phyloP scores from a whole-genome alignment of 2,888 invertebrate genomes.

The Lepidocyrtinus sp. region DNA sequence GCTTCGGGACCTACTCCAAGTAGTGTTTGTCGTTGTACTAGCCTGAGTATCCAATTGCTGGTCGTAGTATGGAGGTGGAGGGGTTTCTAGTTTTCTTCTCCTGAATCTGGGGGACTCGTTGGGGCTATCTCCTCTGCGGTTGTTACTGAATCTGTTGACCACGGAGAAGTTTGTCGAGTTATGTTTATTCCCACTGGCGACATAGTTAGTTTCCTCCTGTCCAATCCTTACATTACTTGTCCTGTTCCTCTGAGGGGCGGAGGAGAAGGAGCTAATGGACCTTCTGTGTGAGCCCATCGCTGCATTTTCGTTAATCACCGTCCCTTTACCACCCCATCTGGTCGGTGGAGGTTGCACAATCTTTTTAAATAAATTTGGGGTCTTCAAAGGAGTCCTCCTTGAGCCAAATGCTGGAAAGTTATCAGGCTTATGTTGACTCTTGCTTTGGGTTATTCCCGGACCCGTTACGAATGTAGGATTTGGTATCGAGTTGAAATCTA shows the following conservation, averaged over 20 bases:
- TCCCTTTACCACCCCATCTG: no score
- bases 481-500: conserved; percentile 34
- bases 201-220: neutral
- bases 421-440: neutral
- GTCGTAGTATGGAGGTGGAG: no score
- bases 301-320: no score
- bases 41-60: no score
- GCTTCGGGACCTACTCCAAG: neutral
- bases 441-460: neutral
- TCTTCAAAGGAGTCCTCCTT: neutral
- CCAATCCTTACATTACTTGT: neutral
- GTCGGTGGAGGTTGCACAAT: conserved; percentile 33
- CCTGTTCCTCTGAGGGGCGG: neutral
- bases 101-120: neutral
- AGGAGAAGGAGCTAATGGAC: neutral
- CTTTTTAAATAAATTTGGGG: conserved; percentile 17
- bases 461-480: conserved; percentile 38
- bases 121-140: neutral
- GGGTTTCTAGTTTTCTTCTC: no score
- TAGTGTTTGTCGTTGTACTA: no score
- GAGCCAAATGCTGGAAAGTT: neutral
- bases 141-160: no score
- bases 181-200: neutral
- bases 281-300: neutral
- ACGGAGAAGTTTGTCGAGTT: no score